Percentiles rank a stretch among this genome's conserved stretches.
Evolutionary conservation across 2,113 vertebrate species (phyloP).

Genomic region (Cardinalis cardinalis): DNA sequence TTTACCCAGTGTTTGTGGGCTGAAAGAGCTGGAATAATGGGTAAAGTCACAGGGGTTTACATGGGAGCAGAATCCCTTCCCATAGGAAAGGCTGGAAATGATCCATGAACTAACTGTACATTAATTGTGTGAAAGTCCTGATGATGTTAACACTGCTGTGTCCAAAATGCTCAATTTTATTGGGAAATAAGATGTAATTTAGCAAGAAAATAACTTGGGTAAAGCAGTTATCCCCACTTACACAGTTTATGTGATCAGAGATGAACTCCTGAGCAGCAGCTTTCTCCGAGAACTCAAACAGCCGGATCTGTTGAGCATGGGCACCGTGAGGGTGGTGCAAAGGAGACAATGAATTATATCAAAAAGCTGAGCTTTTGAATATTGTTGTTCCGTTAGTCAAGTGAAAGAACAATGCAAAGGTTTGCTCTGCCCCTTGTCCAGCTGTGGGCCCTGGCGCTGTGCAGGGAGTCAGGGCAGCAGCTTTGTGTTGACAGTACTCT

Average conservation of each 20-base stretch:
- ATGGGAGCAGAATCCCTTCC: not conserved
- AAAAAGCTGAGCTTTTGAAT: not conserved
- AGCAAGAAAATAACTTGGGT: not conserved
- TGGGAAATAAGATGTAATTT: not conserved
- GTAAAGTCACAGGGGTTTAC: not conserved
- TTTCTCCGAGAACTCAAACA: constrained; percentile 81
- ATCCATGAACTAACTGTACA: not conserved
- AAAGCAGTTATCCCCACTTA: constrained; percentile 64
- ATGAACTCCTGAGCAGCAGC: constrained; percentile 77
- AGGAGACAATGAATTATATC: not conserved
- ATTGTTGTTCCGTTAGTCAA: not conserved
- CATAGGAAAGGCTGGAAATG: not conserved
- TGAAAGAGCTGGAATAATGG: not conserved
- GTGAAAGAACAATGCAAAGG: not conserved
- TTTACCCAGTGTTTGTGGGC: not conserved
- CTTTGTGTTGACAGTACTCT: not conserved
- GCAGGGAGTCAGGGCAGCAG: not conserved
- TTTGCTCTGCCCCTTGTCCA: not conserved
- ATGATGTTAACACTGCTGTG: not conserved
- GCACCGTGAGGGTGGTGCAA: not conserved
- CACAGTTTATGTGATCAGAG: constrained; percentile 76
- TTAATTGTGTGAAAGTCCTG: not conserved
- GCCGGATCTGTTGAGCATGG: constrained; percentile 70
- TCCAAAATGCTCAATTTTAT: not conserved
- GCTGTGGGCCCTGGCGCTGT: accelerated